These are phyloP conservation scores for Hippopotamyrus pictus DNA, from an alignment of 2,797 vertebrate genomes.

Conservation along the genomic window DNA sequence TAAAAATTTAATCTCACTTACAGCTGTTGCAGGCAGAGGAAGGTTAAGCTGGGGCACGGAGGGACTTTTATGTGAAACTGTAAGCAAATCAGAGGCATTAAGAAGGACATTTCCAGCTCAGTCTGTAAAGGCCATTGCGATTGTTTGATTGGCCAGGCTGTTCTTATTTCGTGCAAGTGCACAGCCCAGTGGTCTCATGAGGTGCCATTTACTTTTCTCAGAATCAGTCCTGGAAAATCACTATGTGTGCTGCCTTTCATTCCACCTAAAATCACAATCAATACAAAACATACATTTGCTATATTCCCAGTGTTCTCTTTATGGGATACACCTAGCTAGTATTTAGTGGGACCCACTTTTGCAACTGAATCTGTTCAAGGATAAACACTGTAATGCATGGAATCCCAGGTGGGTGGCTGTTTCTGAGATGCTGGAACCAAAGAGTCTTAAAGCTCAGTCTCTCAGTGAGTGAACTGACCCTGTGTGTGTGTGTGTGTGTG, in stretches of 20 bases:
- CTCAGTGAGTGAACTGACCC: neutral
- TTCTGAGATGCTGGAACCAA: neutral
- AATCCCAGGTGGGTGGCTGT: neutral
- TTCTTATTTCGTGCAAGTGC: neutral
- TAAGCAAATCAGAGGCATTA: neutral
- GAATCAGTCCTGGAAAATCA: neutral
- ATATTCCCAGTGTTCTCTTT: neutral
- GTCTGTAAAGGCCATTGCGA: neutral
- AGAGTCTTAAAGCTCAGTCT: neutral
- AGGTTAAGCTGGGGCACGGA: neutral
- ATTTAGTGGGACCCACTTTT: neutral
- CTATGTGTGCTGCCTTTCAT: neutral
- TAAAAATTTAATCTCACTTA: neutral
- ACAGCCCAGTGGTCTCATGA: neutral
- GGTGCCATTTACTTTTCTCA: neutral
- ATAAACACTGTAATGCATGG: neutral
- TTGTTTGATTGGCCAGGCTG: neutral
- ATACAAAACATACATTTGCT: neutral
- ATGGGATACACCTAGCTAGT: neutral
- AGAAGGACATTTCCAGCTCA: neutral
- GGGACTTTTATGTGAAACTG: neutral
- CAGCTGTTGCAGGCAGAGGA: neutral
- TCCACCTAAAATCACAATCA: neutral
- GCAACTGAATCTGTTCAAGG: neutral
- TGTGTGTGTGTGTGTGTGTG: neutral